phyloP scores from a whole-genome alignment of 2,113 vertebrate species.

The Rana temporaria region DNA sequence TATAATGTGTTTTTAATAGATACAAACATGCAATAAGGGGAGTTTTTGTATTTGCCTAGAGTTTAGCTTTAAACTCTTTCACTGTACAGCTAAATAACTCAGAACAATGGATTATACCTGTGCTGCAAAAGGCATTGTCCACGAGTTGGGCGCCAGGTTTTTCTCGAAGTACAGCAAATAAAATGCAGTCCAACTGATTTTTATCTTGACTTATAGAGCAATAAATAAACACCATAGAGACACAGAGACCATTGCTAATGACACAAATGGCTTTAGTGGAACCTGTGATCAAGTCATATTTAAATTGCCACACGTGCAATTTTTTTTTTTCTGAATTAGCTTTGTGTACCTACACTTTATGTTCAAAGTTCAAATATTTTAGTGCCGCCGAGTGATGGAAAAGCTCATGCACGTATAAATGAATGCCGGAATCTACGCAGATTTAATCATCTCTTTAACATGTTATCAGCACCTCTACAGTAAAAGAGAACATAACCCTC shows the following conservation, averaged over 20 bases:
- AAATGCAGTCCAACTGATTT: conserved; percentile 41
- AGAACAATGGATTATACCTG: conserved; percentile 39
- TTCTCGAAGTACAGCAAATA: conserved; percentile 23
- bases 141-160: conserved; percentile 18
- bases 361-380: neutral
- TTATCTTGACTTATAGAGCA: conserved; percentile 13
- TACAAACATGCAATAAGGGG: no score
- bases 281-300: neutral
- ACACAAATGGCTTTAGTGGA: neutral
- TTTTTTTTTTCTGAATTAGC: neutral
- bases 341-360: no score
- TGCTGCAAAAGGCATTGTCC: conserved; percentile 33
- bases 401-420: neutral
- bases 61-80: neutral
- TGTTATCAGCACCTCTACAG: conserved; percentile 33
- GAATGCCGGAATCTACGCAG: conserved; percentile 14
- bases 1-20: no score
- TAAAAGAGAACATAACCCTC: conserved; percentile 47
- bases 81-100: neutral
- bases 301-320: neutral
- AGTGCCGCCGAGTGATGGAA: neutral
- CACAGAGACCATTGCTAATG: conserved; percentile 16
- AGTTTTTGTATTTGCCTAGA: no score
- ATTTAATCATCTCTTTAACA: conserved; percentile 32
- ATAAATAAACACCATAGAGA: conserved; percentile 35